A percentile compares a stretch with the other conserved stretches of the same genome.
These are phyloP conservation scores for Pantherophis vulpinus DNA, from an alignment of 2,797 vertebrate species.

Conservation along the genomic window DNA sequence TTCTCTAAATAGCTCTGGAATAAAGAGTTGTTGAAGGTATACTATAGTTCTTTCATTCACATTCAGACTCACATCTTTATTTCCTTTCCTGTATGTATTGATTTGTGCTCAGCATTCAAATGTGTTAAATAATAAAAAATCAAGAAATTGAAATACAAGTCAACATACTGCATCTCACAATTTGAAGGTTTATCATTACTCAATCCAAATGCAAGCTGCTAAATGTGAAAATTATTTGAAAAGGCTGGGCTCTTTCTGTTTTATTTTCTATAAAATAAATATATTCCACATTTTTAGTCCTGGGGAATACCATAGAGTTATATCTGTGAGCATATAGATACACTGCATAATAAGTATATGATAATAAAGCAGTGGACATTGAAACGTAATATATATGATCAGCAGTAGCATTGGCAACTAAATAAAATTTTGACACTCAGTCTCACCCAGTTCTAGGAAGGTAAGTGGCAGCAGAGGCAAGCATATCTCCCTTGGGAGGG, in stretches of 20 bases:
- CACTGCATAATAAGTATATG: not conserved
- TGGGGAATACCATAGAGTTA: not conserved
- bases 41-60: not conserved
- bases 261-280: not conserved
- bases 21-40: not conserved
- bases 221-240: not conserved
- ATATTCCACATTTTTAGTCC: not conserved
- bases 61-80: not conserved
- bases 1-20: not conserved
- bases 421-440: not conserved
- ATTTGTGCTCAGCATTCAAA: not conserved
- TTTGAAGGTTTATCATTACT: not conserved
- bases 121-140: not conserved
- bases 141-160: not conserved
- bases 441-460: not conserved
- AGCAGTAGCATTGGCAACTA: not conserved
- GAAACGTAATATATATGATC: not conserved
- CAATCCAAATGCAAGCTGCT: not conserved
- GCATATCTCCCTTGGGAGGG: not conserved
- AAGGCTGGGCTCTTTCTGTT: not conserved
- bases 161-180: not conserved
- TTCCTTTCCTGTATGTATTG: not conserved
- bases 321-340: not conserved
- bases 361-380: not conserved
- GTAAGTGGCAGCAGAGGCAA: not conserved